These are phyloP conservation scores for Dryoscopus gambensis DNA, from an alignment of 2,113 vertebrate species.

Conservation along the genomic window DNA sequence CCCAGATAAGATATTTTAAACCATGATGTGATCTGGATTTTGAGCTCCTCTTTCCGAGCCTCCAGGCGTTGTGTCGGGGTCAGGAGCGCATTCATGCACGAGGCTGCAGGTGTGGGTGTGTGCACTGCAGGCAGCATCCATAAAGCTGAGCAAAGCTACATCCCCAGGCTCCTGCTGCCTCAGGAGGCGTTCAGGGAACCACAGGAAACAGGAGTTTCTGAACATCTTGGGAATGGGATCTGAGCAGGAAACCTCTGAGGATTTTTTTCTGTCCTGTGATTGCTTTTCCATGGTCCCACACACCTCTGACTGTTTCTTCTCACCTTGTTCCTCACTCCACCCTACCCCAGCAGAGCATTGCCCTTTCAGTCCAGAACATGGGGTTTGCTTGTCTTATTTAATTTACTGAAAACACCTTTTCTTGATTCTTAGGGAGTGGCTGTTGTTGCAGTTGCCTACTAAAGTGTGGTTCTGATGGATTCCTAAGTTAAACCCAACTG, in stretches of 20 bases:
- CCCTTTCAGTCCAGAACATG: neutral
- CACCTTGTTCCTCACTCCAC: neutral
- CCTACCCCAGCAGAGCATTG: neutral
- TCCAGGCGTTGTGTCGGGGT: rapidly evolving
- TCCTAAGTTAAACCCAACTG: neutral
- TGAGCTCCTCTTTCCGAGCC: neutral
- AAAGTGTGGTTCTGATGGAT: neutral
- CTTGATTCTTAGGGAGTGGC: neutral
- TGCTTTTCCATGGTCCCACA: neutral
- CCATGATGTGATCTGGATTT: neutral
- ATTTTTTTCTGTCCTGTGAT: neutral
- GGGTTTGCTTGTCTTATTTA: neutral
- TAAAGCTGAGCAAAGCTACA: too few relatives aligned
- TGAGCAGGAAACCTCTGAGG: neutral
- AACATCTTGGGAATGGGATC: neutral
- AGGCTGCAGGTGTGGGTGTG: neutral
- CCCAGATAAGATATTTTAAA: neutral
- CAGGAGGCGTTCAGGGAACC: neutral
- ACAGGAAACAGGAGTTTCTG: neutral
- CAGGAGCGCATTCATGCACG: rapidly evolving
- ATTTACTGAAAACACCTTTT: neutral
- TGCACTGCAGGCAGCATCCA: neutral
- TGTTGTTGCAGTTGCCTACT: neutral
- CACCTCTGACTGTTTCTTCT: neutral
- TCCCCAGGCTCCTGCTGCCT: neutral